Percentiles rank a stretch among this genome's conserved stretches.
Conservation (phyloP, 2,888 invertebrate genomes). For the Abscondita cerata region DNA sequence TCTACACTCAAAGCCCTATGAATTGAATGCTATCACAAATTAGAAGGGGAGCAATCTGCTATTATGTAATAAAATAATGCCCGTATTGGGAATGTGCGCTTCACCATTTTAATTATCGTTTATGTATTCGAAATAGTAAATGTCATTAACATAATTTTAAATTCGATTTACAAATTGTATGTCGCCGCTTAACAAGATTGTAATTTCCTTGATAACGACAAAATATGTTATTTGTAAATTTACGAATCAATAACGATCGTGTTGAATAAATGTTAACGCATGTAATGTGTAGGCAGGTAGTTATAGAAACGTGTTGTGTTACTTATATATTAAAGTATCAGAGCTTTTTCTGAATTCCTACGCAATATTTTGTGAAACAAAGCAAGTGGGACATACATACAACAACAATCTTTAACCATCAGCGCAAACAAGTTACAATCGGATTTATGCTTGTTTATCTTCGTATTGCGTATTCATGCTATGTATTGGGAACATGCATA, state of each 20-base stretch:
- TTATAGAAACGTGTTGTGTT: no score
- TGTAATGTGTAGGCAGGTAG: no score
- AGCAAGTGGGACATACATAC: not conserved
- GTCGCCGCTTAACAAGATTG: no score
- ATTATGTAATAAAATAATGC: conserved; percentile 41
- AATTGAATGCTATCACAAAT: conserved; percentile 41
- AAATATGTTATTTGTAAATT: no score
- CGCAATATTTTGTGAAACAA: conserved; percentile 12
- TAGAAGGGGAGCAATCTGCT: conserved; percentile 36
- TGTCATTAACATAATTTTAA: no score
- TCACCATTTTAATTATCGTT: conserved; percentile 15
- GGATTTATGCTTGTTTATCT: conserved; percentile 18
- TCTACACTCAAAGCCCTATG: conserved; percentile 30
- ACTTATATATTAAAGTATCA: not conserved
- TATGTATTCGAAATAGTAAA: not conserved
- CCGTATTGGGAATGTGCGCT: conserved; percentile 32
- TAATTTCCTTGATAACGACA: no score
- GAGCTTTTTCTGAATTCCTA: not conserved
- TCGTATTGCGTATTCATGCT: conserved; percentile 14
- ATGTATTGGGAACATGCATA: conserved; percentile 17
- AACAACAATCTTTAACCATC: conserved; percentile 5
- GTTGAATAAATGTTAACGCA: no score
- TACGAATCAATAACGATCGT: no score
- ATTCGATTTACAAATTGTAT: no score
- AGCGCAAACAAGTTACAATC: conserved; percentile 10